Evolutionary conservation across 30 jellyfish, hydroid and myxozoan species (phyloP).

Genomic region (Turritopsis rubra): DNA sequence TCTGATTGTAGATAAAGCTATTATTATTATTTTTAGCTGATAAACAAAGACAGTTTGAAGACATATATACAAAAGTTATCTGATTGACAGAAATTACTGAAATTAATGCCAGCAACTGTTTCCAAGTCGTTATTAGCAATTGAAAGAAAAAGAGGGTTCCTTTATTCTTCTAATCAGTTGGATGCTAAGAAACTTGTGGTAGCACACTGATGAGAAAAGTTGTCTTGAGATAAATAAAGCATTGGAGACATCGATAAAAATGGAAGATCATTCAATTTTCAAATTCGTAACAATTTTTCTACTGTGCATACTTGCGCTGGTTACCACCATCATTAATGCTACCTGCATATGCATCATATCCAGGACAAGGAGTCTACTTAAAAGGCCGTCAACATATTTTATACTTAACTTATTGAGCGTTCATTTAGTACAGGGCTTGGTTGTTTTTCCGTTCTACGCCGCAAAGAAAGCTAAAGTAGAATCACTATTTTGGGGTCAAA

Average conservation of each 20-base stretch:
- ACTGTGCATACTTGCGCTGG: slow-evolving; percentile 3
- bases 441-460: slow-evolving; percentile 29
- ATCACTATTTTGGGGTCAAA: neutral
- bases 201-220: neutral
- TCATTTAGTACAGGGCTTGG: slow-evolving; percentile 27
- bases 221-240: neutral
- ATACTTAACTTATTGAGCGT: slow-evolving; percentile 19
- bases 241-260: neutral
- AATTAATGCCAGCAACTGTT: no score
- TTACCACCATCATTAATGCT: neutral
- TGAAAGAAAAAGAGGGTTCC: no score
- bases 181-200: no score
- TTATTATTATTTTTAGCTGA: no score
- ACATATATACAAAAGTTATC: no score
- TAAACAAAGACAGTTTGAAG: no score
- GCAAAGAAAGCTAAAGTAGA: slow-evolving; percentile 20
- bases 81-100: no score
- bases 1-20: no score
- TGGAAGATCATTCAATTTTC: slow-evolving; percentile 10
- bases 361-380: neutral
- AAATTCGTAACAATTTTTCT: neutral
- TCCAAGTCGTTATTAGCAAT: no score
- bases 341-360: slow-evolving; percentile 11
- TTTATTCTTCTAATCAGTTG: no score
- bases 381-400: slow-evolving; percentile 25